These are phyloP conservation scores for Sabatieria punctata DNA, from an alignment of 2,888 invertebrate genomes.

Conservation along the genomic window DNA sequence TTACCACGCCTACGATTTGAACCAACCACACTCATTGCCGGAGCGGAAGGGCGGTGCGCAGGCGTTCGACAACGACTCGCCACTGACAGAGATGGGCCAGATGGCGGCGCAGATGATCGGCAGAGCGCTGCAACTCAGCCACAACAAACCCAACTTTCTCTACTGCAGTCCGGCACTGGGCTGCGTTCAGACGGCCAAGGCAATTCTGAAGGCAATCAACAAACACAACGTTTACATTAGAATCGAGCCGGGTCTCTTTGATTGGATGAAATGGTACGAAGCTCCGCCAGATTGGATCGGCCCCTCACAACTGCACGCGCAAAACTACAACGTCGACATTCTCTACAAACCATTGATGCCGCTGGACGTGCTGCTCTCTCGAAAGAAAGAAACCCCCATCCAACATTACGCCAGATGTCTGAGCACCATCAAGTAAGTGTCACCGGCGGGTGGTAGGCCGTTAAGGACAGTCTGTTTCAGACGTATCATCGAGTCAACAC, in stretches of 20 bases:
- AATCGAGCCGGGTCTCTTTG: constrained; percentile 75
- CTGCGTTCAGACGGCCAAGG: constrained; percentile 62
- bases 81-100: constrained; percentile 1
- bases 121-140: not conserved
- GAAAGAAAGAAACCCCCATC: not conserved
- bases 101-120: not conserved
- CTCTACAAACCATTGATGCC: not conserved
- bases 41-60: not conserved
- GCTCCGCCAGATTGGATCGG: constrained; percentile 60
- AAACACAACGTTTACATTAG: constrained; percentile 38
- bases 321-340: not conserved
- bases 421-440: too few relatives aligned
- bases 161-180: constrained; percentile 61
- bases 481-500: too few relatives aligned
- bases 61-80: not conserved
- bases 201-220: constrained; percentile 31
- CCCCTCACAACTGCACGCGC: not conserved
- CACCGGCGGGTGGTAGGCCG: too few relatives aligned
- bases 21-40: not conserved
- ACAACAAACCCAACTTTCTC: not conserved
- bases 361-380: too few relatives aligned
- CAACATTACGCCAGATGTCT: too few relatives aligned
- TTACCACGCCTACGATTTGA: not conserved
- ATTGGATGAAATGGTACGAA: constrained; percentile 75
- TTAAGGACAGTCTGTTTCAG: too few relatives aligned